phyloP scores from a whole-genome alignment of 2,797 vertebrate species.

The Lithobates pipiens region DNA sequence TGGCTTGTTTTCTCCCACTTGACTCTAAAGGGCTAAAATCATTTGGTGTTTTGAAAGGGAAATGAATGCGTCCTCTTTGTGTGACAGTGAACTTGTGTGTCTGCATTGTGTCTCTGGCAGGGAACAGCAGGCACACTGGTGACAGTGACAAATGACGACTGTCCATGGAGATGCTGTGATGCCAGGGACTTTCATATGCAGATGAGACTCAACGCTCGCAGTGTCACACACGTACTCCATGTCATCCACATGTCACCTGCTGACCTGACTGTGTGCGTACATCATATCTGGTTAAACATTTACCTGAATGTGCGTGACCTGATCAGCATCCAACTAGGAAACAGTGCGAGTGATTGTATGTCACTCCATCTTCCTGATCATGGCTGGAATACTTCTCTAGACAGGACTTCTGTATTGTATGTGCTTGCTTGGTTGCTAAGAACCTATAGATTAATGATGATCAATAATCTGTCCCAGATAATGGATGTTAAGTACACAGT shows the following conservation, averaged over 20 bases:
- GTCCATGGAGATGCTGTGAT: neutral
- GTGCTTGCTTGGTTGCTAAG: neutral
- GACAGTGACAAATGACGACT: slow-evolving; percentile 11
- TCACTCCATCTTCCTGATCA: neutral
- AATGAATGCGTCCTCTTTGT: neutral
- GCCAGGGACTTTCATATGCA: slow-evolving; percentile 19
- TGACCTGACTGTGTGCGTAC: slow-evolving; percentile 7
- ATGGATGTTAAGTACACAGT: no score
- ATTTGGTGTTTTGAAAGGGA: slow-evolving; percentile 1
- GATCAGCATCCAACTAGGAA: slow-evolving; percentile 18
- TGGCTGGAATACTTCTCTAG: neutral
- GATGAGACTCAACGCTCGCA: slow-evolving; percentile 7
- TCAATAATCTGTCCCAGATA: no score
- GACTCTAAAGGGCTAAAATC: neutral
- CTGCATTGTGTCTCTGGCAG: slow-evolving; percentile 14
- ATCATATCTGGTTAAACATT: slow-evolving; percentile 44
- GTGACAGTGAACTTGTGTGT: neutral
- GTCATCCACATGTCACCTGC: slow-evolving; percentile 24
- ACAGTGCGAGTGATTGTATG: neutral
- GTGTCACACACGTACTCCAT: slow-evolving; percentile 43
- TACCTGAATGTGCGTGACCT: slow-evolving; percentile 15
- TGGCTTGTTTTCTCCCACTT: neutral
- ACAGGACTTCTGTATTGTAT: neutral
- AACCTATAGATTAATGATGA: no score
- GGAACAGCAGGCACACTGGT: neutral